These are phyloP conservation scores for Torymus texanus DNA, from an alignment of 2,888 invertebrate genomes.

Conservation along the genomic window DNA sequence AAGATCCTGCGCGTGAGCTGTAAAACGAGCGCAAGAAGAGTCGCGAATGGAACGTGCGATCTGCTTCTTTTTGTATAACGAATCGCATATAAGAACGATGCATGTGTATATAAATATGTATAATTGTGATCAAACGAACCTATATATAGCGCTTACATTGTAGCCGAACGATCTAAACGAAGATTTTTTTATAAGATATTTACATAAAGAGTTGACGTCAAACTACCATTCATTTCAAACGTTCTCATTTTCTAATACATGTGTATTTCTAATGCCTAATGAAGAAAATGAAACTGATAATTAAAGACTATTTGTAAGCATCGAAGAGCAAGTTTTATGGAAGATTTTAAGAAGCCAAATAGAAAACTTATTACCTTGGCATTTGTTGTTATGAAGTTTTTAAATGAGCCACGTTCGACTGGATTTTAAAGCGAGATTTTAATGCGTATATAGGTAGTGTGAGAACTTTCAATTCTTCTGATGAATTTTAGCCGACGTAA, in stretches of 20 bases:
- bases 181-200: conserved; percentile 49
- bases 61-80: conserved; percentile 19
- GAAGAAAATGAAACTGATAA: conserved; percentile 1
- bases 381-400: conserved; percentile 9
- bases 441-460: background rate
- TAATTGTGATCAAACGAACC: conserved; percentile 45
- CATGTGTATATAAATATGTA: conserved; percentile 42
- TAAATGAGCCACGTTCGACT: background rate
- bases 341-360: conserved; percentile 1
- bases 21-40: background rate
- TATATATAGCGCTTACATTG: conserved; percentile 31
- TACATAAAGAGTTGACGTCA: conserved; percentile 33
- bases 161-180: conserved; percentile 33
- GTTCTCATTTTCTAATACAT: conserved; percentile 26
- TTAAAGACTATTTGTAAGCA: conserved; percentile 18
- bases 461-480: conserved; percentile 8
- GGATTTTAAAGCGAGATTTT: conserved; percentile 2
- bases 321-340: conserved; percentile 30
- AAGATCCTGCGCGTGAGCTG: conserved; percentile 20
- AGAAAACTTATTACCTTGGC: conserved; percentile 5
- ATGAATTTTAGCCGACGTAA: conserved; percentile 21
- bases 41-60: conserved; percentile 27
- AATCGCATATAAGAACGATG: conserved; percentile 4
- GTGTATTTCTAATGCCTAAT: conserved; percentile 23
- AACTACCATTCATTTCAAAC: conserved; percentile 30